Percentiles rank a stretch among this genome's conserved stretches.
Evolutionary conservation across 2,113 vertebrate species (phyloP).

Genomic region (Phyllostomus discolor): DNA sequence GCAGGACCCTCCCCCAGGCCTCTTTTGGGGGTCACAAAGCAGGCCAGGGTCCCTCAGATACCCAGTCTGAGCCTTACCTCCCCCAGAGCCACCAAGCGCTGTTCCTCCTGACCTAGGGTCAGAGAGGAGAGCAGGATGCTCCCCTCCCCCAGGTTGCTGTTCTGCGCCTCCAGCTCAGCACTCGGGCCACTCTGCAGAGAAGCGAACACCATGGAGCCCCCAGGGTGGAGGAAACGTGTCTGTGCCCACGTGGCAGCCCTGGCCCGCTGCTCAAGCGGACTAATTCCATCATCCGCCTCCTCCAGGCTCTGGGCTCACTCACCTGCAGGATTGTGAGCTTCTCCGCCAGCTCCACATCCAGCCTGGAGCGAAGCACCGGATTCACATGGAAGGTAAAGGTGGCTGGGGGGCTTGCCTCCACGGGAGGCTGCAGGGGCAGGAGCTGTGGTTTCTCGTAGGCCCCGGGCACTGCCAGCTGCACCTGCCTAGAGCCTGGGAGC

Average conservation of each 20-base stretch:
- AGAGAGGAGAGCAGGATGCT: constrained; percentile 76
- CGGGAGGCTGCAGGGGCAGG: constrained; percentile 62
- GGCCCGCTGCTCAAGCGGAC: fast-evolving
- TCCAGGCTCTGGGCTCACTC: not conserved
- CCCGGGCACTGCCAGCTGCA: constrained; percentile 80
- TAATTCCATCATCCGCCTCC: fast-evolving
- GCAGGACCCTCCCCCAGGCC: not conserved
- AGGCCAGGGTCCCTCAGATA: not conserved
- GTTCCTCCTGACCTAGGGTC: constrained; percentile 73
- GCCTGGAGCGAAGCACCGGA: constrained; percentile 69
- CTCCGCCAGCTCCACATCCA: constrained; percentile 76
- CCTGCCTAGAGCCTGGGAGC: constrained; percentile 69
- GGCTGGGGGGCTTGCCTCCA: not conserved
- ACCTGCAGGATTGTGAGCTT: constrained; percentile 77
- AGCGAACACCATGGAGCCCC: not conserved
- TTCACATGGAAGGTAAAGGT: constrained; percentile 81
- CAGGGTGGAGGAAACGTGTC: not conserved
- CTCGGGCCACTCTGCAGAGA: constrained; percentile 70
- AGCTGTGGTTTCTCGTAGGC: constrained; percentile 79
- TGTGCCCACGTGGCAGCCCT: fast-evolving
- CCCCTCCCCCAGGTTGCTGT: constrained; percentile 57
- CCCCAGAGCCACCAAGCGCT: constrained; percentile 58
- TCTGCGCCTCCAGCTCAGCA: constrained; percentile 76
- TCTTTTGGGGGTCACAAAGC: not conserved
- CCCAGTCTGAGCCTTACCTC: constrained; percentile 73